Evolutionary conservation across 1,140 invertebrate genomes (phyloP).

Genomic region (Saccostrea echinata): DNA sequence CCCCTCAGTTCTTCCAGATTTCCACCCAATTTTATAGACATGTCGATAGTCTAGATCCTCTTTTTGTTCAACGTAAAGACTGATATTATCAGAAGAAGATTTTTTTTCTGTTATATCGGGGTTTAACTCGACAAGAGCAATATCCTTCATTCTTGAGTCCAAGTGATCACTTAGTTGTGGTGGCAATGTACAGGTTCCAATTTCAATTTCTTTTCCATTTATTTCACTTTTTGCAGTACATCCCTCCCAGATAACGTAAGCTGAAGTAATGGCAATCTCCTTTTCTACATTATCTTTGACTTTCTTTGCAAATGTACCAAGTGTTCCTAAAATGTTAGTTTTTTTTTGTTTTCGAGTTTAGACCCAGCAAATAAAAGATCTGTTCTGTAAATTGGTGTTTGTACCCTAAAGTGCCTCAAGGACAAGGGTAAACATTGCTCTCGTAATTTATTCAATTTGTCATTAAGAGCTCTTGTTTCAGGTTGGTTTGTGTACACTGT

Average conservation of each 20-base stretch:
- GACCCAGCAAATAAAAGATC: not conserved
- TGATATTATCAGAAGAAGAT: not conserved
- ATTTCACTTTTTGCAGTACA: not conserved
- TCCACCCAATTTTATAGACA: not conserved
- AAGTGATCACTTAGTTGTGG: not conserved
- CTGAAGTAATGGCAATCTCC: not conserved
- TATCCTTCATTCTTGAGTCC: not conserved
- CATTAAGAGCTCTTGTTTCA: not conserved
- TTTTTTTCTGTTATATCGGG: not conserved
- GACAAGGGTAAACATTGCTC: not conserved
- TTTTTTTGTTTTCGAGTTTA: not conserved
- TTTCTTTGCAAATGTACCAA: not conserved
- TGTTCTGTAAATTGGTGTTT: not conserved
- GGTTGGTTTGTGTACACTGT: not conserved
- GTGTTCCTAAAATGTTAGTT: not conserved
- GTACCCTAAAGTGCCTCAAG: not conserved
- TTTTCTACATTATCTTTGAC: not conserved
- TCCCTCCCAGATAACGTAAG: not conserved
- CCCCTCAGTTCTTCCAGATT: not conserved
- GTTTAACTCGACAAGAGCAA: not conserved
- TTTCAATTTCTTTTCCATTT: not conserved
- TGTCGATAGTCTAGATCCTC: not conserved
- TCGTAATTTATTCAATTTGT: not conserved
- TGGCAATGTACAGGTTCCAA: not conserved
- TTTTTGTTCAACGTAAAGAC: not conserved